Base-by-base conservation (phyloP, 2,888 invertebrate species). In the Zygothrica quintamaculata region DNA sequence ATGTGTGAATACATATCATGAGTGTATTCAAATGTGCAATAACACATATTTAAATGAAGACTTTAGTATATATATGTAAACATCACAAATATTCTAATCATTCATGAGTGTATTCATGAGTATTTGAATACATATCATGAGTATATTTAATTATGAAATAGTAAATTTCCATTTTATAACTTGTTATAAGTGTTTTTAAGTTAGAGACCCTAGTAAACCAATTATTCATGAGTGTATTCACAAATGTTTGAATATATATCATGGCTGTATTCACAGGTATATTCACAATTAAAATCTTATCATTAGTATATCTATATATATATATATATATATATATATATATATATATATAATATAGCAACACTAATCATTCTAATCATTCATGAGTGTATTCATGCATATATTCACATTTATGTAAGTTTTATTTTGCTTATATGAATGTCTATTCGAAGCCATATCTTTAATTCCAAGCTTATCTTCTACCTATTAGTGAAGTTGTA, bases 61-160 rank as follows among this genome's bases (percentile, higher is more conserved):
- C n/a, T n/a, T n/a, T n/a, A n/a, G n/a, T n/a, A n/a, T n/a, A n/a
- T n/a, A n/a, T n/a, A n/a, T n/a, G n/a, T n/a, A n/a, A n/a, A n/a
- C n/a, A n/a, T n/a, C n/a, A n/a, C n/a, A n/a, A n/a, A n/a, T n/a
- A n/a, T n/a, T n/a, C n/a, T n/a, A n/a, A n/a, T n/a, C 7, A 29
- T 22, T 22, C 18, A 53, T 5, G 26, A 36, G 18, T 42, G 25
- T 31, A 11, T 51, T 9, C 5, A 31, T 48, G 26, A 46, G 12
- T 46, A 9, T 33, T 11, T 26, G 13, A 16, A n/a, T n/a, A n/a
- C n/a, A n/a, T n/a, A n/a, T 22, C 18, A 5, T 22, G 18, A 22
- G 18, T 22, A 22, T 22, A 22, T 22, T n/a, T n/a, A n/a, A n/a
- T n/a, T n/a, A n/a, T n/a, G n/a, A n/a, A n/a, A n/a, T n/a, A n/a